phyloP scores from a whole-genome alignment of 1,140 invertebrate species.

The Phymorhynchus buccinoides region DNA sequence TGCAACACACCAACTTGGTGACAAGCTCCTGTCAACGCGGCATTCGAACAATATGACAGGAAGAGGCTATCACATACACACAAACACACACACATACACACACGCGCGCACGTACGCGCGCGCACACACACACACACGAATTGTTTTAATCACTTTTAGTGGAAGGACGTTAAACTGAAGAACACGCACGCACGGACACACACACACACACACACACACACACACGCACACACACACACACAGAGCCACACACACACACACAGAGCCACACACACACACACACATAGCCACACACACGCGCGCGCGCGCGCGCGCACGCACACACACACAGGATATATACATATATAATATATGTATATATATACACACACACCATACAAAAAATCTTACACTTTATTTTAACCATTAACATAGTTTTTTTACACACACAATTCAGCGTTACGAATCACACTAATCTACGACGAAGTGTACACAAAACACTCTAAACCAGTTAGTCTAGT shows the following conservation, averaged over 20 bases:
- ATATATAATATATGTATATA: no score
- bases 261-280: slow-evolving; percentile 11
- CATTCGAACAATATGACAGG: background rate
- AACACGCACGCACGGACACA: background rate
- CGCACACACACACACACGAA: background rate
- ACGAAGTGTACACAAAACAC: no score
- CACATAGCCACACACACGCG: slow-evolving; percentile 5
- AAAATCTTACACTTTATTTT: no score
- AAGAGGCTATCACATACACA: background rate
- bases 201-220: background rate
- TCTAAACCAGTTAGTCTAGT: no score
- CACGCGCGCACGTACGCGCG: background rate
- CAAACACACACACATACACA: background rate
- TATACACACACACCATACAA: no score
- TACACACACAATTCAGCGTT: no score
- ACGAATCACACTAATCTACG: no score
- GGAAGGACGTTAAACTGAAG: background rate
- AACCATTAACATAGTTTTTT: no score
- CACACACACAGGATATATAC: no score
- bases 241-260: slow-evolving; percentile 22
- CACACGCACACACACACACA: background rate
- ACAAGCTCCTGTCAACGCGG: background rate
- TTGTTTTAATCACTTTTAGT: background rate
- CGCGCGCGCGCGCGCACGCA: background rate
- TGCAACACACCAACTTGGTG: background rate